phyloP scores from a whole-genome alignment of 2,113 vertebrate genomes.

The Cephalopterus ornatus region DNA sequence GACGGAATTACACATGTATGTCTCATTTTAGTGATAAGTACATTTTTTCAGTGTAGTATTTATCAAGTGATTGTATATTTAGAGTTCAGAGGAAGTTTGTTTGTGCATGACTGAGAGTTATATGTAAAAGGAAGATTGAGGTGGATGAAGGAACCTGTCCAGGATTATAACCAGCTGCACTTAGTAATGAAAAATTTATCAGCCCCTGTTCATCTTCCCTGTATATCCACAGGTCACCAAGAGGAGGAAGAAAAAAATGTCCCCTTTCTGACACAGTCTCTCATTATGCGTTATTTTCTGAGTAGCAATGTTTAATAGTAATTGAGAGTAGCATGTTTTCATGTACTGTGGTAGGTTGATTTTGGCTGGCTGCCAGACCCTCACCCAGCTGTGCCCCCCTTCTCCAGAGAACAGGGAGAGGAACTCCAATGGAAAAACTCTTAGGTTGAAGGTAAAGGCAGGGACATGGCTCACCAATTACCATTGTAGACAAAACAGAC shows the following conservation, averaged over 20 bases:
- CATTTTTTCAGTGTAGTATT: not conserved
- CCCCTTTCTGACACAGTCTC: not conserved
- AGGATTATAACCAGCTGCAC: not conserved
- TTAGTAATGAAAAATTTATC: not conserved
- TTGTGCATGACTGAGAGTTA: not conserved
- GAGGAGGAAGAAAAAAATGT: not conserved
- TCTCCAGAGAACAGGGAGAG: not conserved
- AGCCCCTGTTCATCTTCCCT: not conserved
- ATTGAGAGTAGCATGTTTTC: not conserved
- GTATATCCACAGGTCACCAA: not conserved
- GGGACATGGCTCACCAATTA: not conserved
- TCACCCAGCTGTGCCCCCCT: not conserved
- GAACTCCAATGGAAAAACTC: not conserved
- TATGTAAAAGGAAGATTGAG: not conserved
- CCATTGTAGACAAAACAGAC: not conserved
- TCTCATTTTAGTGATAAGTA: not conserved
- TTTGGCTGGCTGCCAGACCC: not conserved
- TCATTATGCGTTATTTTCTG: not conserved
- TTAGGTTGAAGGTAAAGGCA: not conserved
- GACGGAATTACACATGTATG: not conserved
- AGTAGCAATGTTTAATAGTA: not conserved
- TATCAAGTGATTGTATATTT: not conserved
- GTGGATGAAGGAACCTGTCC: not conserved
- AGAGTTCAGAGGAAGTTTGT: not conserved
- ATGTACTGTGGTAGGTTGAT: not conserved